Conservation (phyloP, 1,140 invertebrate genomes). For the Idris sp. region DNA sequence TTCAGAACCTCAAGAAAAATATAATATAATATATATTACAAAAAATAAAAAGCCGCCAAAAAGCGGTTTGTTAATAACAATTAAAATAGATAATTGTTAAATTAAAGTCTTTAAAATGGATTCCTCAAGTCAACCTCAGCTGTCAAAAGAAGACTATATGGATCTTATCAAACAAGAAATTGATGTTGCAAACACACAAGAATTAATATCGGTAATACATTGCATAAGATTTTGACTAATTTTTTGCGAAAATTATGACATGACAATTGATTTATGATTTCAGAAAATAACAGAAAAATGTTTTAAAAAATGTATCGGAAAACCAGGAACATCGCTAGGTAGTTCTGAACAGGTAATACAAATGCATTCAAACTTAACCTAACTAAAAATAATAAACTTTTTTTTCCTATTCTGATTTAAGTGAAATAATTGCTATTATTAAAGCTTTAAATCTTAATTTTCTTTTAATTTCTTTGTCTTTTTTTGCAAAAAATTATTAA, state of each 20-base stretch:
- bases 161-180: constrained; percentile 98
- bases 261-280: constrained; percentile 71
- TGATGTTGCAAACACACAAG: constrained; percentile 95
- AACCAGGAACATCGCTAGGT: constrained; percentile 93
- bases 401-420: too few relatives aligned
- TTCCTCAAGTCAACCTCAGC: neutral
- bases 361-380: constrained; percentile 25
- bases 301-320: constrained; percentile 95
- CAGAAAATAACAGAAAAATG: constrained; percentile 98
- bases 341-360: constrained; percentile 90
- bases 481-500: too few relatives aligned
- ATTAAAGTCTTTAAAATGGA: constrained; percentile 41
- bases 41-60: too few relatives aligned
- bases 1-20: too few relatives aligned
- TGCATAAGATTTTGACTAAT: constrained; percentile 54
- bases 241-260: constrained; percentile 17
- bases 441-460: too few relatives aligned
- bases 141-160: constrained; percentile 90
- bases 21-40: too few relatives aligned
- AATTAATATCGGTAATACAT: constrained; percentile 89
- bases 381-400: constrained; percentile 6
- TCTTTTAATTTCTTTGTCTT: too few relatives aligned
- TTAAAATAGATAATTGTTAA: too few relatives aligned
- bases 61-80: too few relatives aligned
- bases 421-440: too few relatives aligned